Evolutionary conservation across 2,888 invertebrate genomes (phyloP).

Genomic region (Auanema freiburgensis): DNA sequence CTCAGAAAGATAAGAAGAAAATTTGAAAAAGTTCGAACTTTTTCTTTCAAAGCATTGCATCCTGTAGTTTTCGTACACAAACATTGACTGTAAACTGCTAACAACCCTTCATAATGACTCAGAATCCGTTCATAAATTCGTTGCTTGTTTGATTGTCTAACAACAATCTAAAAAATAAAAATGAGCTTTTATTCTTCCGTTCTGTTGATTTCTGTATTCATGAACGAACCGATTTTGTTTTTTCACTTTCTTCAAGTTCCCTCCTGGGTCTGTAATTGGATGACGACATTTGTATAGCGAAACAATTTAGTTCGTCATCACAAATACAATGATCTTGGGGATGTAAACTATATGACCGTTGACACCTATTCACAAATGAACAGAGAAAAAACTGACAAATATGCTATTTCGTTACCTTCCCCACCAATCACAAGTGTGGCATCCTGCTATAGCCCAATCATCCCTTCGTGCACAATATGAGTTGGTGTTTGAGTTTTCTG

Average conservation of each 20-base stretch:
- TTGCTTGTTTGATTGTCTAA: slow-evolving; percentile 27
- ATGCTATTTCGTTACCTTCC: slow-evolving; percentile 13
- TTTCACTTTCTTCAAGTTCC: slow-evolving; percentile 5
- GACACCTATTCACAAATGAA: neutral
- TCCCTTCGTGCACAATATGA: neutral
- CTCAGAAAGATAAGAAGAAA: slow-evolving; percentile 8
- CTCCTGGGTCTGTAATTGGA: no score
- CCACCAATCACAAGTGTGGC: slow-evolving; percentile 29
- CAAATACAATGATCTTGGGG: slow-evolving; percentile 19
- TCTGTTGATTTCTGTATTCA: neutral
- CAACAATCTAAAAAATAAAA: slow-evolving; percentile 25
- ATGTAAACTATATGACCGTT: slow-evolving; percentile 1
- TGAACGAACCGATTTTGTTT: neutral
- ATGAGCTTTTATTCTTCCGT: neutral
- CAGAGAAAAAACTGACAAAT: neutral
- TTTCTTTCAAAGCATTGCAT: slow-evolving; percentile 16
- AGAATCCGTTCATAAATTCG: slow-evolving; percentile 53
- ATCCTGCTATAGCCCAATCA: slow-evolving; percentile 12
- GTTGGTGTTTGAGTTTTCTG: no score
- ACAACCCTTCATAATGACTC: slow-evolving; percentile 50
- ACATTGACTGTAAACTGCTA: slow-evolving; percentile 58
- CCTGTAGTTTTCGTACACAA: slow-evolving; percentile 33
- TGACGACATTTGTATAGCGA: slow-evolving; percentile 10
- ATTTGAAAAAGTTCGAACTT: no score
- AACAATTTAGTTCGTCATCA: slow-evolving; percentile 15